A percentile compares a stretch with the other conserved stretches of the same genome.
These are phyloP conservation scores for Esox lucius DNA, from an alignment of 2,797 vertebrate species.

Conservation along the genomic window DNA sequence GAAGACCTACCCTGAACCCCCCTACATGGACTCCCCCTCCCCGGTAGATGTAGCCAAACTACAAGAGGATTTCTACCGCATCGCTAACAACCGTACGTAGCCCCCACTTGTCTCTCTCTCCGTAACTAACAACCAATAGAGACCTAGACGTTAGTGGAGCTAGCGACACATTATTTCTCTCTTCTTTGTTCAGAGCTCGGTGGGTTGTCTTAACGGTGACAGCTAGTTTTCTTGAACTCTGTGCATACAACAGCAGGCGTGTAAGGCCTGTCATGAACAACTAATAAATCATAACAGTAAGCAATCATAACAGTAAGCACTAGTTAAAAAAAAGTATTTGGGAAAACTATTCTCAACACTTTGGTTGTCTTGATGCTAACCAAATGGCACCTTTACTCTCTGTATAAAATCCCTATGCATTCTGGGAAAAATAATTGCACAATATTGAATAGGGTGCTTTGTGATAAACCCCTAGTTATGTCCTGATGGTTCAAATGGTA, in stretches of 20 bases:
- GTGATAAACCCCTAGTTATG: too few relatives aligned
- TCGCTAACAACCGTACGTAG: conserved; percentile 87
- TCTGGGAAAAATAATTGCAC: too few relatives aligned
- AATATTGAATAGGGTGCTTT: too few relatives aligned
- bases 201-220: neutral
- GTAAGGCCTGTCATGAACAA: neutral
- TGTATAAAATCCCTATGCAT: too few relatives aligned
- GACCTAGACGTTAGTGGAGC: too few relatives aligned
- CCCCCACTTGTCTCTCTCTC: neutral
- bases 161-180: neutral
- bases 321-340: too few relatives aligned
- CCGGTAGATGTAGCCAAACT: conserved; percentile 91
- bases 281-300: neutral
- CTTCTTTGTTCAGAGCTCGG: too few relatives aligned
- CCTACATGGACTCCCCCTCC: conserved; percentile 76
- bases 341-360: too few relatives aligned
- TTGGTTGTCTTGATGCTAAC: too few relatives aligned
- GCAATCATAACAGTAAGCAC: too few relatives aligned
- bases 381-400: too few relatives aligned
- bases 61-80: conserved; percentile 91
- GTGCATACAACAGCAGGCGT: neutral
- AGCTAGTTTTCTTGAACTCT: neutral
- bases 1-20: conserved; percentile 81
- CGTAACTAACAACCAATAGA: neutral
- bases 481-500: too few relatives aligned